Conservation (phyloP, 2,888 invertebrate species). For the Phragmatobia fuliginosa region DNA sequence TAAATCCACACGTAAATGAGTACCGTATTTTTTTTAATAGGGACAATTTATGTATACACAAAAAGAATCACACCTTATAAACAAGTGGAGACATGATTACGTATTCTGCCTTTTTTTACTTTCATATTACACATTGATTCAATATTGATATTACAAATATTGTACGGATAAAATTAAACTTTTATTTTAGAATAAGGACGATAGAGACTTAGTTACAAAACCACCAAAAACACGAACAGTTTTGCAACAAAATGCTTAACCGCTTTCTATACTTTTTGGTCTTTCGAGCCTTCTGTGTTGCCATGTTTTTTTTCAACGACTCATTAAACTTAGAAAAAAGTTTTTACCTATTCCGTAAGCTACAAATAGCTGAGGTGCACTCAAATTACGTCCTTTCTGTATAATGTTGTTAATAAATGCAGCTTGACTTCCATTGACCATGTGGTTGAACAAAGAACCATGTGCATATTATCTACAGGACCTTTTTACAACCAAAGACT, state of each 20-base stretch:
- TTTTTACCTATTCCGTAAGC: background rate
- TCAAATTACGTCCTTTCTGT: background rate
- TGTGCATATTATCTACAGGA: constrained; percentile 31
- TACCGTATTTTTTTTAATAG: background rate
- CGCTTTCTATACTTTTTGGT: background rate
- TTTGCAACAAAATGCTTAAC: background rate
- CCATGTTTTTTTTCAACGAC: background rate
- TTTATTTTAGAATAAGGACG: background rate
- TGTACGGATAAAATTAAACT: background rate
- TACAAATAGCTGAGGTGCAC: background rate
- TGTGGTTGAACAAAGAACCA: background rate
- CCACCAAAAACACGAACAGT: background rate
- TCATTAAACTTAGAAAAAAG: background rate
- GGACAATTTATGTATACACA: background rate
- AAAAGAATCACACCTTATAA: background rate
- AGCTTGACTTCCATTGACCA: constrained; percentile 10
- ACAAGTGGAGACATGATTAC: background rate
- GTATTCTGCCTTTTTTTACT: background rate
- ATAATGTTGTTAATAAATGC: background rate
- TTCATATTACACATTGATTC: background rate
- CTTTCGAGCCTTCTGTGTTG: background rate
- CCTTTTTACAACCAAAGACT: constrained; percentile 16
- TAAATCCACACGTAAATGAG: background rate
- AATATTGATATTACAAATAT: background rate
- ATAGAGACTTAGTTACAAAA: background rate